Percentiles rank a stretch among this genome's conserved stretches.
phyloP scores from a whole-genome alignment of 2,113 vertebrate genomes.

The Gymnogyps californianus region DNA sequence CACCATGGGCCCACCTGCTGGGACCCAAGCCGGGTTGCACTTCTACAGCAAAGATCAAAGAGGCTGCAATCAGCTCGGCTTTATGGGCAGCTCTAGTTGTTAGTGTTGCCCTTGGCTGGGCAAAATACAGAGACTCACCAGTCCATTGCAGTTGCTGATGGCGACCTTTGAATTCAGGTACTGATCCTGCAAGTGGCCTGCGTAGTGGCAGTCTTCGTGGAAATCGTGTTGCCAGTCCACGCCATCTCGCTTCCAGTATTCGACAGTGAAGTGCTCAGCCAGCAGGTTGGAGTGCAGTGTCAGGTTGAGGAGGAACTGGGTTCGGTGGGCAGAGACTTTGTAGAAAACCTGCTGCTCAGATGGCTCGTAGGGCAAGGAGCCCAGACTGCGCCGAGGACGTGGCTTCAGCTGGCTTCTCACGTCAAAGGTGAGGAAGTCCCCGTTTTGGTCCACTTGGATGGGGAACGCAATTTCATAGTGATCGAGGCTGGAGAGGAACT shows the following conservation, averaged over 20 bases:
- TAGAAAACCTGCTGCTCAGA: conserved; percentile 86
- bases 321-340: conserved; percentile 86
- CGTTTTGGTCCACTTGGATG: conserved; percentile 87
- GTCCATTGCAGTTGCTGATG: conserved; percentile 97
- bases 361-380: conserved; percentile 65
- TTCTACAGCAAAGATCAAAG: neutral
- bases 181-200: conserved; percentile 90
- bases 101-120: neutral
- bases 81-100: neutral
- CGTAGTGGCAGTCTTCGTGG: conserved; percentile 89
- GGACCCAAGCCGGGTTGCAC: neutral
- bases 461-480: conserved; percentile 96
- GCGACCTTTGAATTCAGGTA: conserved; percentile 88
- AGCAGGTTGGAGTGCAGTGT: conserved; percentile 89
- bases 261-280: conserved; percentile 89
- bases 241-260: conserved; percentile 92
- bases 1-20: neutral
- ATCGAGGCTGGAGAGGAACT: conserved; percentile 90
- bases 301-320: conserved; percentile 93
- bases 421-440: conserved; percentile 79
- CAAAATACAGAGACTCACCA: conserved; percentile 78
- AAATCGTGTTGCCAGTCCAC: conserved; percentile 92
- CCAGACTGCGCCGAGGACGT: conserved; percentile 72
- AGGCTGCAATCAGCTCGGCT: neutral
- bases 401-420: conserved; percentile 43